Percentiles rank a stretch among this genome's conserved stretches.
Evolutionary conservation across 2,797 vertebrate genomes (phyloP).

Genomic region (Microchirus variegatus): DNA sequence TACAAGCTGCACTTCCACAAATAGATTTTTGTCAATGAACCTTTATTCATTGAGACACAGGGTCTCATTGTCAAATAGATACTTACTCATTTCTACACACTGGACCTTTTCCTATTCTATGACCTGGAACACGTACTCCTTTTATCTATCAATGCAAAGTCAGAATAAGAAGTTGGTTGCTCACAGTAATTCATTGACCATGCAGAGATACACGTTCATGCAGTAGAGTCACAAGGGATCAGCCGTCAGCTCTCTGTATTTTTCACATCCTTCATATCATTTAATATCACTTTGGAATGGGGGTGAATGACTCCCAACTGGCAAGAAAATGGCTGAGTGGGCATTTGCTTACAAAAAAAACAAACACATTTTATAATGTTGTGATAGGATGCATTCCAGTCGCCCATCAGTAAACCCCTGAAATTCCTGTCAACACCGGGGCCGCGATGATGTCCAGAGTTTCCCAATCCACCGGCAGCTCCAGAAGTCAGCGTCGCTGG

Average conservation of each 20-base stretch:
- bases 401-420: conserved; percentile 51
- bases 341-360: conserved; percentile 8
- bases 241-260: background rate
- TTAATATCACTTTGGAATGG: conserved; percentile 1
- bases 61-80: no score
- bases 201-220: background rate
- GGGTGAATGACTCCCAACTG: conserved; percentile 2
- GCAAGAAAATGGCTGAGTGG: conserved; percentile 1
- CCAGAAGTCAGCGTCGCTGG: conserved; percentile 42
- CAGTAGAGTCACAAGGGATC: background rate
- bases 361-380: conserved; percentile 26
- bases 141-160: no score
- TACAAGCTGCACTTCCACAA: no score
- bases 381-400: conserved; percentile 62
- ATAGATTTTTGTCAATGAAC: no score
- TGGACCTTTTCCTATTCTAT: no score
- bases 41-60: no score
- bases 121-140: no score
- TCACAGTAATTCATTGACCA: background rate
- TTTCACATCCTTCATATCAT: background rate
- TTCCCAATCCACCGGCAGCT: conserved; percentile 39
- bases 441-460: conserved; percentile 64
- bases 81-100: no score
- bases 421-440: conserved; percentile 65
- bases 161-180: background rate